These are phyloP conservation scores for Amblyopsis hoosieri DNA, from an alignment of 2,797 vertebrate species.

Conservation along the genomic window DNA sequence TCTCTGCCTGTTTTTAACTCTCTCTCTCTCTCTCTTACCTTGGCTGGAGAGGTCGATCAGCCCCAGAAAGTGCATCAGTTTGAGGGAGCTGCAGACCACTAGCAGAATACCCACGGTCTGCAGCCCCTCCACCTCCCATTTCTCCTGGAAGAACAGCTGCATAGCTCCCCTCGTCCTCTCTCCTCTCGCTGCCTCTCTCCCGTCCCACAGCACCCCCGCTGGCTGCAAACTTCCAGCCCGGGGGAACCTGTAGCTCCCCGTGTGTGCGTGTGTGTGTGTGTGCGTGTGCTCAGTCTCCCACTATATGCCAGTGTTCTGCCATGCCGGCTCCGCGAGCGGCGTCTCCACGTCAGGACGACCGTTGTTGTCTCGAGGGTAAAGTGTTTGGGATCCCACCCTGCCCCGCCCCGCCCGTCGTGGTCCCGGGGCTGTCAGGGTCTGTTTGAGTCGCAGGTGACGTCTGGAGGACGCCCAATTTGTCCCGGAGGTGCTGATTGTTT, in stretches of 20 bases:
- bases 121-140: constrained; percentile 83
- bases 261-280: constrained; percentile 40
- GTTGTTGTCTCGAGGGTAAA: constrained; percentile 56
- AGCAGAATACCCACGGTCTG: constrained; percentile 84
- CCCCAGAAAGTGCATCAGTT: constrained; percentile 88
- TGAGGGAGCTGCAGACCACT: constrained; percentile 83
- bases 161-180: constrained; percentile 48
- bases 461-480: constrained; percentile 47
- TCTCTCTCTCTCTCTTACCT: constrained; percentile 73
- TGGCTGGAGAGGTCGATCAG: constrained; percentile 78
- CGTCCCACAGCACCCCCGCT: not conserved
- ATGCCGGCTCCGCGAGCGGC: constrained; percentile 52
- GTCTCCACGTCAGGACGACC: constrained; percentile 52
- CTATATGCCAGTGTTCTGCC: constrained; percentile 55
- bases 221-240: constrained; percentile 13
- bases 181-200: constrained; percentile 34
- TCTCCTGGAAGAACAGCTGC: constrained; percentile 77
- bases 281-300: constrained; percentile 59
- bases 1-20: constrained; percentile 15
- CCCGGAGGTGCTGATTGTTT: constrained; percentile 42
- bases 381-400: constrained; percentile 38
- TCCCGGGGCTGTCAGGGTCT: constrained; percentile 56
- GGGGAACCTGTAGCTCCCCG: constrained; percentile 32
- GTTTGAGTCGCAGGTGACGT: constrained; percentile 68
- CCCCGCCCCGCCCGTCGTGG: constrained; percentile 12